These are phyloP conservation scores for Diadema setosum DNA, from an alignment of 35 echinoderm and acorn worm genomes.

Conservation along the genomic window DNA sequence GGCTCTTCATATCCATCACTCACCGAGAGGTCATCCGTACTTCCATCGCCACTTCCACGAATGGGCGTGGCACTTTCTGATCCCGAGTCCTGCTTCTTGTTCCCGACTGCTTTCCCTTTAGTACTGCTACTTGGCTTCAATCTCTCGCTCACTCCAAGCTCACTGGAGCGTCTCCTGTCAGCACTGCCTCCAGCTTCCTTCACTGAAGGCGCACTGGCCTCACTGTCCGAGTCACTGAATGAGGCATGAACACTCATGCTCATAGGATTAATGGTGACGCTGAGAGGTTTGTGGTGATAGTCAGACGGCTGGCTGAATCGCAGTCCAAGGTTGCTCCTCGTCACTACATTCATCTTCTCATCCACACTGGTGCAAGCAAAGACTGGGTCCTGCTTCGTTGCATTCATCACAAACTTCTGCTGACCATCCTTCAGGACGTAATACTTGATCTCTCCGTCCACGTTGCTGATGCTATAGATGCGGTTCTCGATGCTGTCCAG, in stretches of 20 bases:
- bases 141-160: background rate
- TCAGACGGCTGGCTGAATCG: constrained; percentile 62
- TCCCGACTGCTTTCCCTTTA: background rate
- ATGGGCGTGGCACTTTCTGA: background rate
- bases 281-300: constrained; percentile 77
- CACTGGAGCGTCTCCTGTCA: background rate
- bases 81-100: background rate
- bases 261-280: constrained; percentile 88
- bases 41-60: constrained; percentile 27
- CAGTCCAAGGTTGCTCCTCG: constrained; percentile 64
- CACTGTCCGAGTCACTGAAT: constrained; percentile 88
- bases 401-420: constrained; percentile 46
- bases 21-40: constrained; percentile 69
- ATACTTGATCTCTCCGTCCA: constrained; percentile 90
- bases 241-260: constrained; percentile 44
- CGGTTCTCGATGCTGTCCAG: constrained; percentile 53
- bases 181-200: background rate
- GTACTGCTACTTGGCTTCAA: background rate
- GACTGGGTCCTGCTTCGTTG: constrained; percentile 71
- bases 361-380: constrained; percentile 85
- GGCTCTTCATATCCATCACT: constrained; percentile 68
- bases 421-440: constrained; percentile 81
- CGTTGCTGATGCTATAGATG: constrained; percentile 85
- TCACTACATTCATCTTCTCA: constrained; percentile 85
- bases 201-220: background rate